phyloP scores from a whole-genome alignment of 2,797 vertebrate species.

The Paguma larvata region DNA sequence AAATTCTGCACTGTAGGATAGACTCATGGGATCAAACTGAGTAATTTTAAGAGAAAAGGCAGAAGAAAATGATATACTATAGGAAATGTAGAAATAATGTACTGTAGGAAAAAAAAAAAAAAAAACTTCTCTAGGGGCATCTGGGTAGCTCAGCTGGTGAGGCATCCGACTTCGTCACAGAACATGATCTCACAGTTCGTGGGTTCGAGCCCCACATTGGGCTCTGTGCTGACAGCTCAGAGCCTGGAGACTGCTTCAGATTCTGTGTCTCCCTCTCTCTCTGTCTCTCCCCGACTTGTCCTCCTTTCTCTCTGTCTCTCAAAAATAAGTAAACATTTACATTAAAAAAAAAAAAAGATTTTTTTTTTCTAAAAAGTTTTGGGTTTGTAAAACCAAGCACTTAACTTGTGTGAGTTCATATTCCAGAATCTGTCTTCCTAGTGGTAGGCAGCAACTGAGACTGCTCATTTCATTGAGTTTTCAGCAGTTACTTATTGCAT shows the following conservation, averaged over 20 bases:
- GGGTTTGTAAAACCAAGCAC: not conserved
- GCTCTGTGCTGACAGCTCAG: no score
- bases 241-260: no score
- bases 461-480: not conserved
- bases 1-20: not conserved
- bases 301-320: no score
- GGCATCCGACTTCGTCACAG: no score
- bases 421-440: not conserved
- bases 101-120: not conserved
- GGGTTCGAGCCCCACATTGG: no score
- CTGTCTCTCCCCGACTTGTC: no score
- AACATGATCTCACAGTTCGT: no score
- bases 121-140: not conserved
- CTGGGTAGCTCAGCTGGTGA: no score
- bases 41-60: not conserved
- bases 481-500: not conserved
- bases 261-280: no score
- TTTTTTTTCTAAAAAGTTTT: not conserved
- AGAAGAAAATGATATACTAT: not conserved
- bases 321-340: no score
- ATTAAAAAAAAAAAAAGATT: no score
- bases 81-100: not conserved
- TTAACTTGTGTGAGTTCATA: not conserved
- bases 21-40: not conserved
- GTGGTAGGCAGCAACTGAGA: not conserved